phyloP scores from a whole-genome alignment of 2,888 invertebrate species.

The Parnassius orleans region DNA sequence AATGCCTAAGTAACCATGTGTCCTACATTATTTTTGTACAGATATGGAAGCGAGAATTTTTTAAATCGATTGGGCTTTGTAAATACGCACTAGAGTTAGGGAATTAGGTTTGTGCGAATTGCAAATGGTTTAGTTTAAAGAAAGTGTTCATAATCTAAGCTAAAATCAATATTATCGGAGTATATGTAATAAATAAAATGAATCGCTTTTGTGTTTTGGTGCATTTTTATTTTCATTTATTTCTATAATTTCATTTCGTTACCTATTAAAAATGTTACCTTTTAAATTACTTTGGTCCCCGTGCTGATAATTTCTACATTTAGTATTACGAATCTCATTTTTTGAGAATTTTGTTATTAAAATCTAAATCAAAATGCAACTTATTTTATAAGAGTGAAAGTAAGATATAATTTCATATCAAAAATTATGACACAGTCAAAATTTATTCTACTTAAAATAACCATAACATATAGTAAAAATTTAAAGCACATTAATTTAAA shows the following conservation, averaged over 20 bases:
- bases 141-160: conserved; percentile 27
- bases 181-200: conserved; percentile 7
- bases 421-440: too few relatives aligned
- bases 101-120: conserved; percentile 28
- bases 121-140: conserved; percentile 6
- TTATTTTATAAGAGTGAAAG: too few relatives aligned
- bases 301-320: too few relatives aligned
- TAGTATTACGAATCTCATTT: too few relatives aligned
- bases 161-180: background rate
- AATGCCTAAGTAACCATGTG: conserved; percentile 42
- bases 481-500: too few relatives aligned
- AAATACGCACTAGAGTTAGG: conserved; percentile 33
- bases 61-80: conserved; percentile 37
- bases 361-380: too few relatives aligned
- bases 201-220: background rate
- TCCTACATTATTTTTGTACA: conserved; percentile 55
- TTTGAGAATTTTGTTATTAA: too few relatives aligned
- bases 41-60: conserved; percentile 30
- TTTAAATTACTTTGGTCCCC: too few relatives aligned
- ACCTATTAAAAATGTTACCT: background rate
- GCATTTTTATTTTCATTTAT: background rate
- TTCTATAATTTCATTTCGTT: conserved; percentile 1
- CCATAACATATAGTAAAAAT: too few relatives aligned
- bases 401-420: too few relatives aligned
- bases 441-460: too few relatives aligned